Base-by-base conservation (phyloP, 30 jellyfish, hydroid and myxozoan genomes). In the Turritopsis dohrnii region DNA sequence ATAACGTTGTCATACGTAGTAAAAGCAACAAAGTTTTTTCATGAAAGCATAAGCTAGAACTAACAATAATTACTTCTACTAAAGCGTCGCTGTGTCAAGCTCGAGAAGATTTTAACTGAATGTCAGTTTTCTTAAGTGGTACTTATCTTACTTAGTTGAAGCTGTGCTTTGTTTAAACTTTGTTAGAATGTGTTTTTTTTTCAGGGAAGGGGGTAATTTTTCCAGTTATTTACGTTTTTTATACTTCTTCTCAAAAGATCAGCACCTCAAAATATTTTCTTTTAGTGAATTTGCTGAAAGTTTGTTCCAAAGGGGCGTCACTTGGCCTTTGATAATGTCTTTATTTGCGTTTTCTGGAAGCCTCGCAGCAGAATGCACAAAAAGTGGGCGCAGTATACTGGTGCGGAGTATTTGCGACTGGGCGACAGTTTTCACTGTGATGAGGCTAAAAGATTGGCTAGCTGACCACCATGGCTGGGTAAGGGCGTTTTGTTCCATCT, bases 371-470 rank as follows among this genome's bases (percentile, higher is more conserved):
- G 87, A 80, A 21, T 80, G 87, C 65, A 80, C 79, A 4, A 53
- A 41, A 26, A 80, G 28, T 26, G 87, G 87, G 29, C 87, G 87
- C 53, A 52, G 77, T 80, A 80, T 53, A 29, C 65, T 80, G n/a
- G 87, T 80, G 3, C 84, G 87, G 27, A 53, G 83, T 26, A 80
- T 80, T 65, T 80, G 77, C 83, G 87, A 80, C 65, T 80, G 87
- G 87, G 82, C 87, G 8, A 80, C 87, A 27, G 52, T 80, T 16
- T 80, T 80, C 28, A 80, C 65, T 52, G 77, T 71, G 29, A 31
- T 80, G 83, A 53, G 83, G 21, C 20, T 80, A 52, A 80, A 80
- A 80, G 87, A 71, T 1, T 80, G 87, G 87, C 26, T 80, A 41
- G 29, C 21, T 13, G 52, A 80, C 26, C 54, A 80, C 16, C 54